A percentile compares a stretch with the other conserved stretches of the same genome.
phyloP scores from a whole-genome alignment of 2,113 vertebrate genomes.

The Bothrops jararaca region DNA sequence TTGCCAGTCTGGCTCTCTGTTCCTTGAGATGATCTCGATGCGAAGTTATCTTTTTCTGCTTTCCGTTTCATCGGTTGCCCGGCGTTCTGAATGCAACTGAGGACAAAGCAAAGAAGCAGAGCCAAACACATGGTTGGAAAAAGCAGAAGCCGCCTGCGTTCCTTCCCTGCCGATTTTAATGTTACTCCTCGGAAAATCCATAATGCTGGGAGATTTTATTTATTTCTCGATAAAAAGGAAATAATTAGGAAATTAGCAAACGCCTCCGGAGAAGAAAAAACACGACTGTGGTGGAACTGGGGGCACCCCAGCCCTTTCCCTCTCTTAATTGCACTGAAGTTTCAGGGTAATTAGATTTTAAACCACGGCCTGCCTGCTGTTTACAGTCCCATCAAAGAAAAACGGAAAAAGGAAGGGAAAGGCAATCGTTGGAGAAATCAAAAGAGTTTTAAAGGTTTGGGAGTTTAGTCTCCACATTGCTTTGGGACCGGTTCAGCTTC shows the following conservation, averaged over 20 bases:
- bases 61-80: neutral
- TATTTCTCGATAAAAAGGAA: constrained; percentile 34
- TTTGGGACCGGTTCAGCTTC: neutral
- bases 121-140: too few species aligned
- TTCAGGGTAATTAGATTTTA: constrained; percentile 39
- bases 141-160: neutral
- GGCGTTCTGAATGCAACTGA: accelerated
- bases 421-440: neutral
- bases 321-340: constrained; percentile 29
- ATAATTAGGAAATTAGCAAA: constrained; percentile 44
- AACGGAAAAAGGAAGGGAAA: neutral
- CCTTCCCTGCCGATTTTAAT: neutral
- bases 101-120: neutral
- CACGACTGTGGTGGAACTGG: neutral
- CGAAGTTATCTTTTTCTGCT: neutral
- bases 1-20: neutral
- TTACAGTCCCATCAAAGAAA: neutral
- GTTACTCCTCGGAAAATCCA: neutral
- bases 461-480: neutral
- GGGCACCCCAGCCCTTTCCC: constrained; percentile 38
- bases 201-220: constrained; percentile 11
- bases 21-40: neutral
- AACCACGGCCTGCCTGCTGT: constrained; percentile 18
- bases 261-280: constrained; percentile 5
- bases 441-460: neutral